Conservation (phyloP, 2,888 invertebrate species). For the Cloeon dipterum region DNA sequence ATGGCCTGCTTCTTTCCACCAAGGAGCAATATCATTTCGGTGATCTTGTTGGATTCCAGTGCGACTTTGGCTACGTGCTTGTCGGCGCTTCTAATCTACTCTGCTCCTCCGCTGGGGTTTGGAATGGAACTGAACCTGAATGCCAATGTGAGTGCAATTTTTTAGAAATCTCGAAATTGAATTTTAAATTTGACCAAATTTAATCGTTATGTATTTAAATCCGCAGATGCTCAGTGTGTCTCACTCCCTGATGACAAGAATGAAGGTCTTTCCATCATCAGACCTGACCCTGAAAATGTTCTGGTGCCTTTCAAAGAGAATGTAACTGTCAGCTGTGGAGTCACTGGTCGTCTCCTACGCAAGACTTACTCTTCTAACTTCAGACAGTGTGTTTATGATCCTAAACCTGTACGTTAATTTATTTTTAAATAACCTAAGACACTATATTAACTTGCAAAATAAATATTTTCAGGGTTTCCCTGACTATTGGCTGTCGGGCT, state of each 20-base stretch:
- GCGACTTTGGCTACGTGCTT: conserved; percentile 85
- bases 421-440: conserved; percentile 1
- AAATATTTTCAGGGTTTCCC: conserved; percentile 38
- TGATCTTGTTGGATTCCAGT: conserved; percentile 74
- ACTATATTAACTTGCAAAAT: conserved; percentile 1
- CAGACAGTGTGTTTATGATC: conserved; percentile 90
- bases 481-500: conserved; percentile 77
- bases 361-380: conserved; percentile 65
- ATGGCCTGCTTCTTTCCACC: conserved; percentile 62
- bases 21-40: conserved; percentile 62
- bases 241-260: conserved; percentile 72
- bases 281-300: conserved; percentile 61
- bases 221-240: conserved; percentile 69
- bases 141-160: conserved; percentile 56
- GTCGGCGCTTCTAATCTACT: conserved; percentile 64
- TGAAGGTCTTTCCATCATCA: conserved; percentile 56
- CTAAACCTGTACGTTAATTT: conserved; percentile 40
- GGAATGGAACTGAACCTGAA: conserved; percentile 85
- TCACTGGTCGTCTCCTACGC: conserved; percentile 50
- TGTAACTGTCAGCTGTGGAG: conserved; percentile 62
- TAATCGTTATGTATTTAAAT: conserved; percentile 4
- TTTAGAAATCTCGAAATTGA: too few relatives aligned
- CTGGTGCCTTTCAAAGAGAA: conserved; percentile 75
- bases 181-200: conserved; percentile 1
- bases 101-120: conserved; percentile 72